Conservation (phyloP, 2,888 invertebrate genomes). For the Zootermopsis nevadensis region DNA sequence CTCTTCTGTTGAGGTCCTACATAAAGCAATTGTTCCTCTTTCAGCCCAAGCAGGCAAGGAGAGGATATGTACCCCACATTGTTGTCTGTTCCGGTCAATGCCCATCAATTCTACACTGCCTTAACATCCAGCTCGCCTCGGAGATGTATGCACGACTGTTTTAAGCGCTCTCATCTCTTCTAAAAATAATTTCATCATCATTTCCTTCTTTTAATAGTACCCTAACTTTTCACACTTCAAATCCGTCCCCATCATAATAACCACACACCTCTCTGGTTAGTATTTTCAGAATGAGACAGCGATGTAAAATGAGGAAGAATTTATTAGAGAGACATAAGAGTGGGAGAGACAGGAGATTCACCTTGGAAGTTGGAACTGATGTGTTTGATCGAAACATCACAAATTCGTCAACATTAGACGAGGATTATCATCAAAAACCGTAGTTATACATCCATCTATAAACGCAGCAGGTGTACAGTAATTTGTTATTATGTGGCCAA, state of each 20-base stretch:
- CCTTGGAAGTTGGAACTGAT: too few relatives aligned
- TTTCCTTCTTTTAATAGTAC: constrained; percentile 43
- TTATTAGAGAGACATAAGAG: not conserved
- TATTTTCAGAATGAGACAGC: not conserved
- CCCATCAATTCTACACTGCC: constrained; percentile 26
- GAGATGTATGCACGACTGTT: constrained; percentile 31
- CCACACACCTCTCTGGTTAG: not conserved
- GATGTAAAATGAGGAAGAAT: not conserved
- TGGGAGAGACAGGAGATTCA: too few relatives aligned
- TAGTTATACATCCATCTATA: too few relatives aligned
- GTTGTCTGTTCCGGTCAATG: constrained; percentile 38
- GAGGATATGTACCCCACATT: constrained; percentile 14
- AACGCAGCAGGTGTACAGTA: too few relatives aligned
- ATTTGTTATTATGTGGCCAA: too few relatives aligned
- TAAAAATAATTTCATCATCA: constrained; percentile 36
- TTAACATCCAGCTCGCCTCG: constrained; percentile 7
- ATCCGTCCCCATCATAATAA: not conserved
- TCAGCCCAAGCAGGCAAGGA: constrained; percentile 13
- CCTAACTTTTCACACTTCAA: not conserved
- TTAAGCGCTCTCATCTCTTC: constrained; percentile 33
- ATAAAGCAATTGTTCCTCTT: constrained; percentile 25
- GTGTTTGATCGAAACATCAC: too few relatives aligned
- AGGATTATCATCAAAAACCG: too few relatives aligned
- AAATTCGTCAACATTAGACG: too few relatives aligned
- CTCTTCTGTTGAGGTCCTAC: constrained; percentile 12